Evolutionary conservation across 2,797 vertebrate genomes (phyloP).

Genomic region (Scolopax rusticola): DNA sequence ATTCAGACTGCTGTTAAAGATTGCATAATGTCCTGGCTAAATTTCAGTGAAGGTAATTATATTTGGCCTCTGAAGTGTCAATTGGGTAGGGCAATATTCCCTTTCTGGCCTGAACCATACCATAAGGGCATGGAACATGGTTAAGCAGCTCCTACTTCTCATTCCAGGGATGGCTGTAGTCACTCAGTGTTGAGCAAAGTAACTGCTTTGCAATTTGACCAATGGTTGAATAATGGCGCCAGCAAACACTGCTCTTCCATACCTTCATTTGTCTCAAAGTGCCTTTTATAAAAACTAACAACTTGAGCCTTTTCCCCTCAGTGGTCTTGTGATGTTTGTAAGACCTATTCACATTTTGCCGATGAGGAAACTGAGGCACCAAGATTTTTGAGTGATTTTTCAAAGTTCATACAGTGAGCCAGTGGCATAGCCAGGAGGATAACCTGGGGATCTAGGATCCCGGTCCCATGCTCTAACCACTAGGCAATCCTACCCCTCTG

Average conservation of each 20-base stretch:
- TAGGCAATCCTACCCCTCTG: not conserved
- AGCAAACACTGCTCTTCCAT: not conserved
- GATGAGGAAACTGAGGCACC: constrained; percentile 34
- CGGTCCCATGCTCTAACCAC: not conserved
- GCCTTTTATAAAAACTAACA: not conserved
- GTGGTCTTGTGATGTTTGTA: not conserved
- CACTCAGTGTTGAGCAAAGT: not conserved
- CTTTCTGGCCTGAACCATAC: not conserved
- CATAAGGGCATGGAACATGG: not conserved
- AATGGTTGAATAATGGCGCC: not conserved
- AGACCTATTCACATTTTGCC: not conserved
- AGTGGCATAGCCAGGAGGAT: not conserved
- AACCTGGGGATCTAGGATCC: constrained; percentile 25
- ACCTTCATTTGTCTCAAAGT: not conserved
- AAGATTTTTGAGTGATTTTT: constrained; percentile 8
- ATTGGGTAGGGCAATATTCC: not conserved
- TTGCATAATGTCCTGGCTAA: constrained; percentile 33
- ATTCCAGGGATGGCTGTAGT: not conserved
- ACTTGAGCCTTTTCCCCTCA: not conserved
- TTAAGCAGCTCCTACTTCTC: not conserved
- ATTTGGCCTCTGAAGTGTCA: constrained; percentile 8
- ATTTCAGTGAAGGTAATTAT: not conserved
- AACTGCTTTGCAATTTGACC: not conserved
- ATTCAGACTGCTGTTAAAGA: not conserved
- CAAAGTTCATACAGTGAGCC: not conserved